Evolutionary conservation across 2,113 vertebrate genomes (phyloP), one percentile per base, ranked within the genome.

Genomic region (Castor canadensis): DNA sequence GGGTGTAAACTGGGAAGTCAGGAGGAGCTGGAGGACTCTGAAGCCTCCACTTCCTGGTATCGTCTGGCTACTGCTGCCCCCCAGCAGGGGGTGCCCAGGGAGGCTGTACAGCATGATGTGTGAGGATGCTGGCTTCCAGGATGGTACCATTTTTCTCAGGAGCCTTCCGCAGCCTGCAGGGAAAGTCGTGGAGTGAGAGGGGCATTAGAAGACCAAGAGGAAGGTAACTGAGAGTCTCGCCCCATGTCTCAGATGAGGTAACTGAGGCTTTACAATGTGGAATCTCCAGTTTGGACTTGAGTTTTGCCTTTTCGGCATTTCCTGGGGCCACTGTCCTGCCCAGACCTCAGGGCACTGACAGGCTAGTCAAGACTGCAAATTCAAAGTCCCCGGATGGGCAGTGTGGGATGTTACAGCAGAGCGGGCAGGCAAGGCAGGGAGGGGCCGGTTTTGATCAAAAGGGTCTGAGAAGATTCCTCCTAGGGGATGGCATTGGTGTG

Each of bases 1-100:
- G 22, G n/a, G 9, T 20, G 4, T 79, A 54, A 45, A 22, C 45
- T 13, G 30, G 28, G 49, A 54, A 56, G 45, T 30, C 0, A 1
- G 47, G 81, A 56, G 69, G 56, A 75, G 24, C 58, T 30, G 56
- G 45, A 69, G 62, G 40, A 24, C 43, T 56, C n/a, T 0, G 49
- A 45, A 49, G 30, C 75, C 80, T 76, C 43, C 32, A 30, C 54
- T 24, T 73, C 38, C 60, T 73, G 17, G 22, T 24, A 52, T 81
- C 82, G 35, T 26, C 38, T 11, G 15, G 22, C 56, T 9, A 7
- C 40, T 49, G 52, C 54, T 26, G 28, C 16, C 15, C 77, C 32
- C 52, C 12, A 22, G 3, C 8, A 15, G 28, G 38, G 15, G 9
- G 69, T 3, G 69, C 26, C 22, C 0, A 0, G 0, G 13, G 35